Percentiles rank a stretch among this genome's conserved stretches.
Evolutionary conservation across 2,797 vertebrate genomes (phyloP).

Genomic region (Pangasius djambal): DNA sequence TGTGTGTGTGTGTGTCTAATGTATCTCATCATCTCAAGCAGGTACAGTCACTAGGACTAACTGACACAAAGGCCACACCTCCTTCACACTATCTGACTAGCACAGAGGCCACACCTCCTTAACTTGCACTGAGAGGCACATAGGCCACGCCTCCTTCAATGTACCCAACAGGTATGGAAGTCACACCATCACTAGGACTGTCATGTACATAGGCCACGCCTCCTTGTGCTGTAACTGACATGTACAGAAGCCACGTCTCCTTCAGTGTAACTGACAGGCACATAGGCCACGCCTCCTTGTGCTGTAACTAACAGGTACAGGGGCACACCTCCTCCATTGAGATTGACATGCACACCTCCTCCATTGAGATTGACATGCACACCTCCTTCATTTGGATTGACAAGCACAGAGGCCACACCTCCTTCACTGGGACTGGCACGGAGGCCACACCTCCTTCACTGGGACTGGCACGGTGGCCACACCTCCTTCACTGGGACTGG

Average conservation of each 20-base stretch:
- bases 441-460: too few species aligned
- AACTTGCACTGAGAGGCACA: neutral
- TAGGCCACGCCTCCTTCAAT: neutral
- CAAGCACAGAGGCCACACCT: neutral
- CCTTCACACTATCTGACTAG: neutral
- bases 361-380: neutral
- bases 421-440: neutral
- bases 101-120: neutral
- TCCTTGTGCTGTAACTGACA: neutral
- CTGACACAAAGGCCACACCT: neutral
- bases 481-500: neutral
- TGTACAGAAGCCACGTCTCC: neutral
- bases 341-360: neutral
- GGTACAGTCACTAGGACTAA: neutral
- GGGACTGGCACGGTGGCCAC: neutral
- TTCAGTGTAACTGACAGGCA: neutral
- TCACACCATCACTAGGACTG: neutral
- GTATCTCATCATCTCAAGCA: neutral
- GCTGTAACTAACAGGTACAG: too few species aligned
- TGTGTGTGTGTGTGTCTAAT: neutral
- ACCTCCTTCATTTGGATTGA: neutral
- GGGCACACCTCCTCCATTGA: neutral
- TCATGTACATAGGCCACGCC: neutral
- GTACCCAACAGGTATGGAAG: neutral
- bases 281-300: too few species aligned